phyloP scores from a whole-genome alignment of 2,888 invertebrate genomes.

The Hoplodrina ambigua region DNA sequence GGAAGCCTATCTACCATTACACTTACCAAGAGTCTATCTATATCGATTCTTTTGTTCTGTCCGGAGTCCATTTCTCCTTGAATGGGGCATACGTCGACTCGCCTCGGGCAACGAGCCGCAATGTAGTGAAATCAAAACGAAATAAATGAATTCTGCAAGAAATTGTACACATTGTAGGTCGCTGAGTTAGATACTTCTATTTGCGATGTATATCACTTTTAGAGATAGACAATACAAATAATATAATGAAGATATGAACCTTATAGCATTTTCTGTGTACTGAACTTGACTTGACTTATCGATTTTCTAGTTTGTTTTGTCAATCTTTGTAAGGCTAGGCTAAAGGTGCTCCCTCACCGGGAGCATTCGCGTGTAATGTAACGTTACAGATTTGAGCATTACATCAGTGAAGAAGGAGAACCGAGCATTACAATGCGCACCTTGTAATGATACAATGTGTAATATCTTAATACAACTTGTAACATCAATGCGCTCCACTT shows the following conservation, averaged over 20 bases:
- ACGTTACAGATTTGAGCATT: too few relatives aligned
- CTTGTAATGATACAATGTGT: too few relatives aligned
- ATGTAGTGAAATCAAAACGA: constrained; percentile 66
- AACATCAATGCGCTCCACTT: too few relatives aligned
- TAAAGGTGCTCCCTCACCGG: too few relatives aligned
- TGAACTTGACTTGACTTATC: constrained; percentile 19
- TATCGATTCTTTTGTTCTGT: constrained; percentile 57
- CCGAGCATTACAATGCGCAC: too few relatives aligned
- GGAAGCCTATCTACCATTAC: constrained; percentile 50
- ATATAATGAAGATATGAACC: constrained; percentile 33
- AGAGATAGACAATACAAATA: constrained; percentile 43
- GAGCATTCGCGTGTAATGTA: too few relatives aligned
- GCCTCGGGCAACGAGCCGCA: constrained; percentile 55
- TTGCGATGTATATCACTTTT: constrained; percentile 45
- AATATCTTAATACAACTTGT: too few relatives aligned
- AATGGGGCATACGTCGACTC: constrained; percentile 39
- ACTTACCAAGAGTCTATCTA: constrained; percentile 54
- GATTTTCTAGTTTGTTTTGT: constrained; percentile 22
- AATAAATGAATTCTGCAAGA: constrained; percentile 56
- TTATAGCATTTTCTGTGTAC: constrained; percentile 7
- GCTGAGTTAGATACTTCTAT: constrained; percentile 61
- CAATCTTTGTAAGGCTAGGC: neutral
- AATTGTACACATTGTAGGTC: constrained; percentile 37
- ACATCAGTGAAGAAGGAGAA: too few relatives aligned
- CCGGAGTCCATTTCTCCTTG: constrained; percentile 62